phyloP scores from a whole-genome alignment of 2,888 invertebrate species.

The Stictocephala bisonia region DNA sequence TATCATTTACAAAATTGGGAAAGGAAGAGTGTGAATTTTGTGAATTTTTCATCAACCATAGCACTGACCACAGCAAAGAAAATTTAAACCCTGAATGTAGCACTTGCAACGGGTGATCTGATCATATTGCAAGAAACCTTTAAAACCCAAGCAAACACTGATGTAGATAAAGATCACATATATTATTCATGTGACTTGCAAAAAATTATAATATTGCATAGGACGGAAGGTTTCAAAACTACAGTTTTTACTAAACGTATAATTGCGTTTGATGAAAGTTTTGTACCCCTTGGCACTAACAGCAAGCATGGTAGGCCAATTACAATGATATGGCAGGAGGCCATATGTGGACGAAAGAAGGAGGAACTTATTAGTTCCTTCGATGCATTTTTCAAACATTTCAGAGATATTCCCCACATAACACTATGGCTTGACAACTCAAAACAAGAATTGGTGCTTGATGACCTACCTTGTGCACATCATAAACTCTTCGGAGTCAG shows the following conservation, averaged over 20 bases:
- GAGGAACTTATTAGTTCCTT: constrained; percentile 22
- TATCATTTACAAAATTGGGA: too few relatives aligned
- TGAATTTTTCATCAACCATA: background rate
- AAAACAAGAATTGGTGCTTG: too few relatives aligned
- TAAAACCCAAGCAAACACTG: background rate
- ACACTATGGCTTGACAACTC: too few relatives aligned
- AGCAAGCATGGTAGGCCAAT: background rate
- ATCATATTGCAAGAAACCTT: background rate
- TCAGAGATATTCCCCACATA: too few relatives aligned
- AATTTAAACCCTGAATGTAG: background rate
- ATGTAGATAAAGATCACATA: background rate
- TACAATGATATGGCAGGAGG: background rate
- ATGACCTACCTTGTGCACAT: too few relatives aligned
- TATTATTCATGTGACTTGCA: background rate
- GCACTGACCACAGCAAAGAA: background rate
- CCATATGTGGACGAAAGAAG: background rate
- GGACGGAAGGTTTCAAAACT: background rate
- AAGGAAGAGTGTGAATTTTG: too few relatives aligned
- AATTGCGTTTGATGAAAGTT: too few relatives aligned
- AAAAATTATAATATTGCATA: background rate
- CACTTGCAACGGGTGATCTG: background rate
- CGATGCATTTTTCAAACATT: too few relatives aligned
- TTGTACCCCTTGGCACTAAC: background rate
- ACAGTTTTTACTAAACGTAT: background rate
- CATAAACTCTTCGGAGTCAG: too few relatives aligned